A percentile compares a stretch with the other conserved stretches of the same genome.
These are phyloP conservation scores for Samia ricini DNA, from an alignment of 1,140 invertebrate species.

Conservation along the genomic window DNA sequence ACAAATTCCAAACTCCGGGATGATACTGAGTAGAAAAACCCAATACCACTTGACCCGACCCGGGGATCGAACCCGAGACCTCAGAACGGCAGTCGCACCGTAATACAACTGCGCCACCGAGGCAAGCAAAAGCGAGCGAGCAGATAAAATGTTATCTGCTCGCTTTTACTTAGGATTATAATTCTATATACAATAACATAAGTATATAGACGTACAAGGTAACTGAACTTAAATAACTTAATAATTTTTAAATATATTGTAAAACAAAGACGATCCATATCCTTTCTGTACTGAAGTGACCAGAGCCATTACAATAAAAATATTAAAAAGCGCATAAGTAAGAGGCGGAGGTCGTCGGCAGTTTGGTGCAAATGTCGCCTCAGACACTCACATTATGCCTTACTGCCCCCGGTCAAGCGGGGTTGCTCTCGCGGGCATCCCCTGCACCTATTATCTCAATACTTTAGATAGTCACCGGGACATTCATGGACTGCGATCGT, in stretches of 20 bases:
- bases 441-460: slow-evolving; percentile 72
- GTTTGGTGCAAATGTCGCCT: slow-evolving; percentile 74
- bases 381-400: slow-evolving; percentile 73
- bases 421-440: slow-evolving; percentile 25
- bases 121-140: no score
- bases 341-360: slow-evolving; percentile 71
- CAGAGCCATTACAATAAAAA: slow-evolving; percentile 73
- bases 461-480: slow-evolving; percentile 73
- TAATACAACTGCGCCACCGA: no score
- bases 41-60: no score
- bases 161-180: no score
- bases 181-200: no score
- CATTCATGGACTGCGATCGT: slow-evolving; percentile 59
- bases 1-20: no score
- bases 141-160: no score
- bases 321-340: slow-evolving; percentile 78
- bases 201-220: no score
- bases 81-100: no score
- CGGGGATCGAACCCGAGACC: no score
- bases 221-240: slow-evolving; percentile 12
- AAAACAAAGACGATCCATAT: not conserved
- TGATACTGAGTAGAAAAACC: no score
- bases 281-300: slow-evolving; percentile 33
- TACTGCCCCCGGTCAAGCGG: slow-evolving; percentile 41
- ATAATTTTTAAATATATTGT: not conserved